Evolutionary conservation across 30 jellyfish, hydroid and myxozoan genomes (phyloP).

Genomic region (Cassiopea xamachana): DNA sequence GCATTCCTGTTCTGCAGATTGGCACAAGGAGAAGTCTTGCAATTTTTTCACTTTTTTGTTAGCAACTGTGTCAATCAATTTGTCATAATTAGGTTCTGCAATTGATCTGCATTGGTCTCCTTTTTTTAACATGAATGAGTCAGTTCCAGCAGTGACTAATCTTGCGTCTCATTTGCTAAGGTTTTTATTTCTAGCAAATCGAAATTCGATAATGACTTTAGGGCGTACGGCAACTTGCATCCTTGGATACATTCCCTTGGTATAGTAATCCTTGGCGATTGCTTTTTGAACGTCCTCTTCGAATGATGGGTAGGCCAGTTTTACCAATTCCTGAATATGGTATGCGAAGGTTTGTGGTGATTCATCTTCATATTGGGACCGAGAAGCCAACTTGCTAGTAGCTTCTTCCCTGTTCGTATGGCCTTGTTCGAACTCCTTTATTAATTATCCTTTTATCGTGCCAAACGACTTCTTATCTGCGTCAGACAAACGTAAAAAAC

Average conservation of each 20-base stretch:
- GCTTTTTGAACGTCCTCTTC: constrained; percentile 15
- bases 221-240: constrained; percentile 56
- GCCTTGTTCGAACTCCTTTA: constrained; percentile 59
- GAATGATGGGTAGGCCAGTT: constrained; percentile 56
- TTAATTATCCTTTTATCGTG: constrained; percentile 25
- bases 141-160: constrained; percentile 50
- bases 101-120: background rate
- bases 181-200: background rate
- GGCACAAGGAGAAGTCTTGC: constrained; percentile 14
- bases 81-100: background rate
- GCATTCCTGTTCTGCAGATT: background rate
- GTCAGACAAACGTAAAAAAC: constrained; percentile 36
- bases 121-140: constrained; percentile 15
- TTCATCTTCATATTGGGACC: constrained; percentile 49
- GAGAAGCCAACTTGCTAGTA: constrained; percentile 2
- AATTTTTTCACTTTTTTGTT: constrained; percentile 1
- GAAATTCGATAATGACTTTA: constrained; percentile 38
- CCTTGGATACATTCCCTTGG: constrained; percentile 52
- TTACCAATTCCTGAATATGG: constrained; percentile 21
- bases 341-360: constrained; percentile 43
- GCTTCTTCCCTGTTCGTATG: constrained; percentile 62
- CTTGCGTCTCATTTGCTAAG: constrained; percentile 31
- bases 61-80: background rate
- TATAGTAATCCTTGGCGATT: constrained; percentile 44
- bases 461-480: constrained; percentile 35